Base-by-base conservation (phyloP, 2,797 vertebrate species). In the Eptatretus atami region DNA sequence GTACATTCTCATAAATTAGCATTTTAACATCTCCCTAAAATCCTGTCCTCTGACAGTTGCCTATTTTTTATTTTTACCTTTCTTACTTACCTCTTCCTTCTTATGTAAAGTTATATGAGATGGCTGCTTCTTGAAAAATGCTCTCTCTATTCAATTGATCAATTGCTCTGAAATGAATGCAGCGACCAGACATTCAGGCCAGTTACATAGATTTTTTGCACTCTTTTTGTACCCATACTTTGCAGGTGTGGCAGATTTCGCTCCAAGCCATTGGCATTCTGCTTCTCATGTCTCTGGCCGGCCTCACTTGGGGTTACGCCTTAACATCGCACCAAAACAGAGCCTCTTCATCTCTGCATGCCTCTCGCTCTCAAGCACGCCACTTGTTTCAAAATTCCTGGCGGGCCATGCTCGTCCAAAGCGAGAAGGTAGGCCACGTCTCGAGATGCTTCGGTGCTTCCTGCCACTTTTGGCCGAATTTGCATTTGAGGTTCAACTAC, bases 341-440 rank as follows among this genome's bases (percentile, higher is more conserved):
- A 92, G 81, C 0, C 78, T 96, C 73, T 98, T 96, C 72, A 79
- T 98, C 69, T 88, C 84, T 53, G 81, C 81, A n/a, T 98, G 90
- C 73, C 75, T 98, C 67, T 95, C 92, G 65, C 76, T 96, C 68
- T 98, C 92, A 60, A 95, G 90, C 76, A 98, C 92, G 1, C 92
- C 92, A 0, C 66, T 96, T 4, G 88, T 98, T 69, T 96, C 88
- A 64, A 82, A 83, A 68, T 95, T 98, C 71, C 79, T 98, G n/a
- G 75, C 77, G 60, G 84, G 84, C 53, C 82, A 77, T 12, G 70
- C 74, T 69, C 78, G 84, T 68, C 76, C 71, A 1, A 86, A 96
- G 57, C 93, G 83, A 72, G 92, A 94, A 73, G 84, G 92, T 90
- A 74, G 66, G 69, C 69, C 13, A 31, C 1, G 1, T 2, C 15